Base-by-base conservation (phyloP, 1,140 invertebrate genomes). In the Atopsyche davidsoni region DNA sequence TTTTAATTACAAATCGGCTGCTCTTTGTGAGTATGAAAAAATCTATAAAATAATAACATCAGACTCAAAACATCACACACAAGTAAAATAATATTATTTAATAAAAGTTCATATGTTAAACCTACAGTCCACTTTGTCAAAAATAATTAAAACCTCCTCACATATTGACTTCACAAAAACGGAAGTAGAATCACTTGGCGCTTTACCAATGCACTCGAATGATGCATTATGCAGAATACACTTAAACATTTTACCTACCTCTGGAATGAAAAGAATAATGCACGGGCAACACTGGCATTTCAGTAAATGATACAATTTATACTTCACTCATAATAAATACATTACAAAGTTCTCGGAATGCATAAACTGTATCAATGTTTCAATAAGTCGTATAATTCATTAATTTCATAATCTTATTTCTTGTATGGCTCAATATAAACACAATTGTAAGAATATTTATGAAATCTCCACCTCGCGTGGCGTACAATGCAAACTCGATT, bases 161-260 rank as follows among this genome's bases (percentile, higher is more conserved):
- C 19, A 32, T 32, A 39, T 39, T 50, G 34, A 51, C 53, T 56
- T 51, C 53, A 42, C 53, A 51, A 56, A 56, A 56, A 56, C 48
- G 53, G 53, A 56, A 56, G 53, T 45, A 23, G 31, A 32, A 41
- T 52, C 35, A 52, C 50, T 52, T 52, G 50, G 50, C 50, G 36
- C 45, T 31, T 38, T 35, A 36, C 38, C 39, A 42, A 50, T 50
- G 28, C 47, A 50, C 25, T 42, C 39, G 39, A 38, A 46, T 46
- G 39, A 39, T 42, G 47, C 39, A 41, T 42, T 22, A n/a, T n/a
- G 39, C 36, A 34, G n/a, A 19, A 51, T 14, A 22, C 35, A 51
- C 23, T 38, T 41, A 41, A 11, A 21, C 24, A 50, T 24, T 50
- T 42, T 23, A 45, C 36, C n/a, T n/a, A n/a, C 35, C 39, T 50